Conservation (phyloP, 1,140 invertebrate species). For the Platorchestia sp. region DNA sequence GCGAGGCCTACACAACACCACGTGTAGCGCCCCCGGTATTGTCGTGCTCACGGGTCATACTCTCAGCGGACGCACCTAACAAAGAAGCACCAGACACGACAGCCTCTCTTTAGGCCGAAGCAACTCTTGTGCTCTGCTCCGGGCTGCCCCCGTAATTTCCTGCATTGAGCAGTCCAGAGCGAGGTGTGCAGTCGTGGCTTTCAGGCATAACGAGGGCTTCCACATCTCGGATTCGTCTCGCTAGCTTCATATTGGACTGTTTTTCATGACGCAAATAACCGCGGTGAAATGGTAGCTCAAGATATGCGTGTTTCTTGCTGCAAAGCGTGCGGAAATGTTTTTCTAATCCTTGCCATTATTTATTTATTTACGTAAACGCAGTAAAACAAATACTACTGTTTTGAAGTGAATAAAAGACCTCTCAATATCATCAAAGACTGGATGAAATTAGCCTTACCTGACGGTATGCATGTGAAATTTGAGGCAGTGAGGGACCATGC, state of each 20-base stretch:
- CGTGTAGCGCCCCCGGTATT: background rate
- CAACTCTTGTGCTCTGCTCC: background rate
- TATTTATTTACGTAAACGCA: background rate
- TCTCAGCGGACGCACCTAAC: background rate
- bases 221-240: background rate
- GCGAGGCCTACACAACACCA: background rate
- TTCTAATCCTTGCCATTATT: background rate
- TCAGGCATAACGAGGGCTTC: background rate
- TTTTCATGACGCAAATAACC: background rate
- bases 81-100: background rate
- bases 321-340: background rate
- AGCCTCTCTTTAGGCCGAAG: conserved; percentile 11
- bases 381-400: no score
- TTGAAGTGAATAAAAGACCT: no score
- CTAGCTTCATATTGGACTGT: background rate
- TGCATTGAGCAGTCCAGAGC: background rate
- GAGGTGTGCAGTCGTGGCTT: background rate
- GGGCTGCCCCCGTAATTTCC: background rate
- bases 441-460: background rate
- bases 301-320: background rate
- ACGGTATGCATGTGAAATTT: background rate
- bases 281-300: background rate
- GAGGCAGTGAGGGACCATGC: background rate
- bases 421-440: no score
- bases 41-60: background rate